Conservation (phyloP, 2,797 vertebrate genomes). For the Philypnodon macrostomus region DNA sequence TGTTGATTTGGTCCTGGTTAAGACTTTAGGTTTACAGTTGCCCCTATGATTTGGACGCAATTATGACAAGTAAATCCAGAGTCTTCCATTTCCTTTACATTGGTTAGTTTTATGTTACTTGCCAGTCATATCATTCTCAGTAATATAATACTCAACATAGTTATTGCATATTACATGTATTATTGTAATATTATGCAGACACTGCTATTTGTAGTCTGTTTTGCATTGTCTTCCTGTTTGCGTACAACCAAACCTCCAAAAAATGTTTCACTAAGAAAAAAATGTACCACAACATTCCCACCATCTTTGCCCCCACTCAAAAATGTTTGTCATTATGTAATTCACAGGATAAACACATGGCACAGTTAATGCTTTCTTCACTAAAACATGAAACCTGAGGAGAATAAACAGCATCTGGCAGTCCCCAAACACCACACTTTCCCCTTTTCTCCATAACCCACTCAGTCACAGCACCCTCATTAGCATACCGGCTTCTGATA, state of each 20-base stretch:
- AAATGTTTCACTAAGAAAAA: slow-evolving; percentile 6
- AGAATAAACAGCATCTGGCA: slow-evolving; percentile 34
- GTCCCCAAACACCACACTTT: slow-evolving; percentile 14
- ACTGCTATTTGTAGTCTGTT: background rate
- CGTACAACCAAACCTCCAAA: background rate
- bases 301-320: background rate
- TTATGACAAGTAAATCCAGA: background rate
- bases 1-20: no score
- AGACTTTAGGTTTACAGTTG: no score
- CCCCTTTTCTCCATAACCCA: slow-evolving; percentile 26
- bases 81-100: no score
- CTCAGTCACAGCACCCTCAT: slow-evolving; percentile 53
- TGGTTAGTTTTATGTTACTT: no score
- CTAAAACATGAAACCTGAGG: slow-evolving; percentile 22
- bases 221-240: slow-evolving; percentile 2
- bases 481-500: slow-evolving; percentile 60
- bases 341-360: slow-evolving; percentile 53
- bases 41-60: background rate
- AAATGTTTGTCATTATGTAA: slow-evolving; percentile 28
- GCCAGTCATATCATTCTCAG: no score
- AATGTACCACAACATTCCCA: slow-evolving; percentile 13
- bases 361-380: slow-evolving; percentile 49
- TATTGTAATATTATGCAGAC: no score
- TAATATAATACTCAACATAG: no score
- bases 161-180: no score